Conservation (phyloP, 2,888 invertebrate species). For the Patella pellucida region DNA sequence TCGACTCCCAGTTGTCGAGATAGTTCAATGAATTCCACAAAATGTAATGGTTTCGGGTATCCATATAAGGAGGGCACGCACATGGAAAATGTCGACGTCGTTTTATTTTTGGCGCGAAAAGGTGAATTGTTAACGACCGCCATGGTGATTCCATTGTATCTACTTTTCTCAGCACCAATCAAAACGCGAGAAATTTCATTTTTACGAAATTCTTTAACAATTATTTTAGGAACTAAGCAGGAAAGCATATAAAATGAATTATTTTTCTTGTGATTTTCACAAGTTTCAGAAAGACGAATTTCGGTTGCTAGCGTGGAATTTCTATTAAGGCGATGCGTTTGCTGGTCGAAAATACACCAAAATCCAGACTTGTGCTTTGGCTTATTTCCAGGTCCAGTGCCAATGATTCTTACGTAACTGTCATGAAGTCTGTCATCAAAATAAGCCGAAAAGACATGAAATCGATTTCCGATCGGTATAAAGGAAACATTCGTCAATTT, state of each 20-base stretch:
- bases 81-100: conserved; percentile 27
- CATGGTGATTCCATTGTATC: conserved; percentile 12
- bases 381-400: conserved; percentile 14
- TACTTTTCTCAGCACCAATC: conserved; percentile 9
- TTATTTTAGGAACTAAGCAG: conserved; percentile 23
- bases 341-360: conserved; percentile 25
- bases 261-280: conserved; percentile 27
- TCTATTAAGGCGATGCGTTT: background rate
- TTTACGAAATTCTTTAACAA: background rate
- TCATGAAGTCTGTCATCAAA: conserved; percentile 11
- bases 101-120: background rate
- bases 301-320: background rate
- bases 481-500: background rate
- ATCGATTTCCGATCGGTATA: background rate
- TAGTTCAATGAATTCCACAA: conserved; percentile 47
- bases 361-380: conserved; percentile 16
- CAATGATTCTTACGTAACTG: conserved; percentile 18
- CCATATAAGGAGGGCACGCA: conserved; percentile 47
- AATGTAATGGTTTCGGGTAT: conserved; percentile 19
- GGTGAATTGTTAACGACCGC: background rate
- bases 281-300: conserved; percentile 26
- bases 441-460: conserved; percentile 20
- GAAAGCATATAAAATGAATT: conserved; percentile 27
- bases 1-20: conserved; percentile 37
- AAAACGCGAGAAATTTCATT: conserved; percentile 7